These are phyloP conservation scores for Vanacampus margaritifer DNA, from an alignment of 2,113 vertebrate species.

Conservation along the genomic window DNA sequence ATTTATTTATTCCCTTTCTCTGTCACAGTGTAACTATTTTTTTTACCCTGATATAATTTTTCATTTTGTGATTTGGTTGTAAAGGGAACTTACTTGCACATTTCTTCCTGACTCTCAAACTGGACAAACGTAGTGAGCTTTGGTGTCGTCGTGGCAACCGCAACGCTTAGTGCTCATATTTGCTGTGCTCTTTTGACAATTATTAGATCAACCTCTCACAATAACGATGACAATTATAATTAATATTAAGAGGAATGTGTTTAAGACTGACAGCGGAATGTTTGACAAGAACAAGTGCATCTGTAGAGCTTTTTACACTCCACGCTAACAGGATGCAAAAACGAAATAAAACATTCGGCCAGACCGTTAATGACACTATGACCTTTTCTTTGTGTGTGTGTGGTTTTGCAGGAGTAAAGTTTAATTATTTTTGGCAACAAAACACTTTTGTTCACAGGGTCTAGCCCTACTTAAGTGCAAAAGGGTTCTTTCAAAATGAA, in stretches of 20 bases:
- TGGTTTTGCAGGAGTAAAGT: too few species aligned
- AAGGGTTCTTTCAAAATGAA: too few species aligned
- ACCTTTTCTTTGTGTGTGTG: too few species aligned
- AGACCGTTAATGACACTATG: neutral
- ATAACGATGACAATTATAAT: neutral
- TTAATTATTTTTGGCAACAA: too few species aligned
- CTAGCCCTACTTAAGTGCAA: too few species aligned
- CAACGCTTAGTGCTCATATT: neutral
- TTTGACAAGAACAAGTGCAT: slow-evolving; percentile 12
- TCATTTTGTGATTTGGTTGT: neutral
- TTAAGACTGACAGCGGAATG: slow-evolving; percentile 27
- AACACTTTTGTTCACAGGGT: too few species aligned
- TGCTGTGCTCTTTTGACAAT: neutral
- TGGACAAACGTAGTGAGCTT: slow-evolving; percentile 25
- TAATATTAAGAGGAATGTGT: slow-evolving; percentile 3
- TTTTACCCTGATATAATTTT: neutral
- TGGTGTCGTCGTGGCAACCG: slow-evolving; percentile 33
- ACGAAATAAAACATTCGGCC: neutral
- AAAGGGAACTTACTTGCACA: neutral
- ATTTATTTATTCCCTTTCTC: slow-evolving; percentile 36
- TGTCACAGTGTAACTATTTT: neutral
- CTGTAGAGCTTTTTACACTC: slow-evolving; percentile 20
- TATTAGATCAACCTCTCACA: neutral
- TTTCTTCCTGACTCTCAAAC: slow-evolving; percentile 13
- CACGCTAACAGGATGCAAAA: neutral